These are phyloP conservation scores for Cephus pulcher DNA, from an alignment of 2,888 invertebrate genomes.

Conservation along the genomic window DNA sequence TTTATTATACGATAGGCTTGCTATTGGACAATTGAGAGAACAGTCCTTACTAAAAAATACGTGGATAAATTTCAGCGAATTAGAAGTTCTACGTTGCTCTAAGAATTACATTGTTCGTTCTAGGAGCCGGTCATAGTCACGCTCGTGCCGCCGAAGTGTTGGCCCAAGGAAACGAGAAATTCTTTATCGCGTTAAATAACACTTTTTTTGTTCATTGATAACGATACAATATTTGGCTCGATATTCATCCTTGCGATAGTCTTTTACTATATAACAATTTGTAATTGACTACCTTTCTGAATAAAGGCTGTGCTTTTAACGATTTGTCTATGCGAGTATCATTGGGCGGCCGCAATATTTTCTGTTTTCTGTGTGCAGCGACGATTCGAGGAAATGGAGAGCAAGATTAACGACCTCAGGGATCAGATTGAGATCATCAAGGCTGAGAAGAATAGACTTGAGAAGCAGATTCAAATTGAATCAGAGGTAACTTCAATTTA, in stretches of 20 bases:
- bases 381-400: slow-evolving; percentile 64
- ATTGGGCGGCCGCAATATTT: neutral
- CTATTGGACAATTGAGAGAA: neutral
- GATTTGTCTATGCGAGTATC: slow-evolving; percentile 19
- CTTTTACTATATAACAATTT: slow-evolving; percentile 3
- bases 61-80: neutral
- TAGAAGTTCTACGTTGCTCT: neutral
- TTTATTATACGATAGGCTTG: neutral
- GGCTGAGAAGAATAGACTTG: slow-evolving; percentile 57
- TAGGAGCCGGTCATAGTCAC: slow-evolving; percentile 60
- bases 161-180: slow-evolving; percentile 58
- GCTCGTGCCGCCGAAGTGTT: slow-evolving; percentile 57
- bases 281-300: slow-evolving; percentile 28
- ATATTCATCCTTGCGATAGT: slow-evolving; percentile 18
- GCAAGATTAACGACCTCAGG: slow-evolving; percentile 60
- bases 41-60: neutral
- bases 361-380: slow-evolving; percentile 54
- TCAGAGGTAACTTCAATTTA: slow-evolving; percentile 49
- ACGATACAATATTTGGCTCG: neutral
- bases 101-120: slow-evolving; percentile 34
- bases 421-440: slow-evolving; percentile 59
- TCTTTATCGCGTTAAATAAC: slow-evolving; percentile 27
- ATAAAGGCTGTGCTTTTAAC: slow-evolving; percentile 41
- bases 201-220: neutral
- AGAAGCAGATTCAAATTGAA: slow-evolving; percentile 57